phyloP scores from a whole-genome alignment of 2,888 invertebrate species.

The Drosophila paracracens region DNA sequence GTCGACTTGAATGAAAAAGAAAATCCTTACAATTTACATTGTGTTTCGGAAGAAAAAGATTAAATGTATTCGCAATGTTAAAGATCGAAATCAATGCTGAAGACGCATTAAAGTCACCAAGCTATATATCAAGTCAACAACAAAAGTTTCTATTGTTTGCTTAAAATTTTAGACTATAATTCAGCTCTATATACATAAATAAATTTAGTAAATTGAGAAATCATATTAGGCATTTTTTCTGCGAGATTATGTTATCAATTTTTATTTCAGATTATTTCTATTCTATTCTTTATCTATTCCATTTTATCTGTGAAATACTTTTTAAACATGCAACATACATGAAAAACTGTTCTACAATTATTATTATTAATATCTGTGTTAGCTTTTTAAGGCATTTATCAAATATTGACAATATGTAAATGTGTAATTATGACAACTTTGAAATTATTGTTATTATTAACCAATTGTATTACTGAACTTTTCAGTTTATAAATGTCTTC shows the following conservation, averaged over 20 bases:
- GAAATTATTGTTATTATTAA: neutral
- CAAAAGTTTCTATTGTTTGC: neutral
- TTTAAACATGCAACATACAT: neutral
- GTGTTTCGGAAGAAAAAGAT: constrained; percentile 22
- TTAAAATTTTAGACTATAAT: neutral
- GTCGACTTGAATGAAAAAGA: constrained; percentile 46
- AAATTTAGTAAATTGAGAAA: neutral
- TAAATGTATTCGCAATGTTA: constrained; percentile 7
- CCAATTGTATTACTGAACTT: neutral
- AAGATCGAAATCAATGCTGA: constrained; percentile 8
- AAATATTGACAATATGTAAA: too few relatives aligned
- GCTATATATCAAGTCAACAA: neutral
- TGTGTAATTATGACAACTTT: too few relatives aligned
- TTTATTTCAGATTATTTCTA: neutral
- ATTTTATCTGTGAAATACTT: too few relatives aligned
- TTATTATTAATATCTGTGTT: too few relatives aligned
- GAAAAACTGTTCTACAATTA: too few relatives aligned
- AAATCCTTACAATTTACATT: constrained; percentile 43
- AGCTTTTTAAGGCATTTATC: too few relatives aligned
- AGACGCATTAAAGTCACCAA: constrained; percentile 1
- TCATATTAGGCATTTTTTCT: neutral
- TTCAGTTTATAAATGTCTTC: neutral
- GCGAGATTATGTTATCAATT: neutral
- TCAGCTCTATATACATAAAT: neutral
- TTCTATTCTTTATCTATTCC: neutral